Evolutionary conservation across 2,888 invertebrate species (phyloP).

Genomic region (Bombylius discolor): DNA sequence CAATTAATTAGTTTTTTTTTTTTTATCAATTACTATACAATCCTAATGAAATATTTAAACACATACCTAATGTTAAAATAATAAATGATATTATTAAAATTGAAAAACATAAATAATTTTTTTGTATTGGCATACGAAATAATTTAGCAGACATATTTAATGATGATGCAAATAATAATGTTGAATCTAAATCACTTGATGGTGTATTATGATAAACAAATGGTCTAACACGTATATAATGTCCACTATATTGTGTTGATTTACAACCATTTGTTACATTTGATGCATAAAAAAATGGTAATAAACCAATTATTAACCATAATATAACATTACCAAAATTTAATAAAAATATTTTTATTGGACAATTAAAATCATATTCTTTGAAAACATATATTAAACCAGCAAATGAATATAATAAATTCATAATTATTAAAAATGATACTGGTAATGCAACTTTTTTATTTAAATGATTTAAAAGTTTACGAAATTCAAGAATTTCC

Average conservation of each 20-base stretch:
- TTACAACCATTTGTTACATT: conserved; percentile 59
- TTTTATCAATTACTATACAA: no score
- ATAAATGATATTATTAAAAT: conserved; percentile 46
- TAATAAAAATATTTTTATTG: conserved; percentile 49
- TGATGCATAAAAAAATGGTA: conserved; percentile 50
- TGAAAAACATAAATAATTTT: conserved; percentile 51
- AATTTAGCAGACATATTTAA: conserved; percentile 61
- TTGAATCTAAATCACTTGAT: conserved; percentile 59
- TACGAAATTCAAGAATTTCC: conserved; percentile 70
- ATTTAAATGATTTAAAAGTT: conserved; percentile 63
- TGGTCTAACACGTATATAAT: conserved; percentile 63
- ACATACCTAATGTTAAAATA: conserved; percentile 59
- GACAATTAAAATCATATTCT: conserved; percentile 44
- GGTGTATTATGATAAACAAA: conserved; percentile 69
- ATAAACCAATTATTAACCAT: conserved; percentile 27
- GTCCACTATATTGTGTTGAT: conserved; percentile 59
- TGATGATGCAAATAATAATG: conserved; percentile 62
- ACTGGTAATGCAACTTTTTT: conserved; percentile 62
- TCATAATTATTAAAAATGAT: conserved; percentile 62
- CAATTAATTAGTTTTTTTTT: no score
- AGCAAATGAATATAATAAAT: conserved; percentile 58
- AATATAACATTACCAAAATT: conserved; percentile 46
- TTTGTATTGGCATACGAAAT: conserved; percentile 58
- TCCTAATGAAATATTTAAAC: conserved; percentile 30
- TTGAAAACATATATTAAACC: conserved; percentile 54